Conservation (phyloP, 2,113 vertebrate genomes). For the Struthio camelus region DNA sequence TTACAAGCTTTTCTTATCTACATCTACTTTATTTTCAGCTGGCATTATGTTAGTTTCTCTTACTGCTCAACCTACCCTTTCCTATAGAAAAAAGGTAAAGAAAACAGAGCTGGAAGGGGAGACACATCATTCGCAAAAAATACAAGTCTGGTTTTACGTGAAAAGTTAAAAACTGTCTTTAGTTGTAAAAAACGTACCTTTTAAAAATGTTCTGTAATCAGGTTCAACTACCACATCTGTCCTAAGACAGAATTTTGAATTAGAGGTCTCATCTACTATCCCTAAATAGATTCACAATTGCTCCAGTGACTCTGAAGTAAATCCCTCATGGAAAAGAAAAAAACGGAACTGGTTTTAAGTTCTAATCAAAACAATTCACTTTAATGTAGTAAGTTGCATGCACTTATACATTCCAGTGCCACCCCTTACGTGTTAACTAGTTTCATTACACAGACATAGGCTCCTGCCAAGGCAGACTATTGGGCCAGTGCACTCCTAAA, state of each 20-base stretch:
- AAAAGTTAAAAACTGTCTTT: no score
- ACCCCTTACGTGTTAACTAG: not conserved
- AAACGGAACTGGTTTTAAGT: not conserved
- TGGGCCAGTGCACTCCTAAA: not conserved
- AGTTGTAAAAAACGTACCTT: no score
- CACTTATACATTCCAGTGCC: not conserved
- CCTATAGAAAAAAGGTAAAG: rapidly evolving
- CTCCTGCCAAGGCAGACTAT: not conserved
- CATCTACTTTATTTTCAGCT: not conserved
- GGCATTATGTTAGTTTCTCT: not conserved
- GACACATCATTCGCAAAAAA: not conserved
- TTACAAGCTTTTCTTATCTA: not conserved
- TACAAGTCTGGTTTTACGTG: not conserved
- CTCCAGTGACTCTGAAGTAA: not conserved
- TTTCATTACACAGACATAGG: not conserved
- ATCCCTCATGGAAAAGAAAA: not conserved
- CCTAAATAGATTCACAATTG: not conserved
- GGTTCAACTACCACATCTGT: not conserved
- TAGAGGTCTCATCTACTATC: not conserved
- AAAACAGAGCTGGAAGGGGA: not conserved
- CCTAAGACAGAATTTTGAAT: not conserved
- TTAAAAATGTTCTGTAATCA: not conserved
- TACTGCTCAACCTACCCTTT: not conserved
- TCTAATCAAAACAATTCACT: not conserved
- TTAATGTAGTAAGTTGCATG: not conserved